Evolutionary conservation across 2,888 invertebrate genomes (phyloP).

Genomic region (Neoscelio sp.): DNA sequence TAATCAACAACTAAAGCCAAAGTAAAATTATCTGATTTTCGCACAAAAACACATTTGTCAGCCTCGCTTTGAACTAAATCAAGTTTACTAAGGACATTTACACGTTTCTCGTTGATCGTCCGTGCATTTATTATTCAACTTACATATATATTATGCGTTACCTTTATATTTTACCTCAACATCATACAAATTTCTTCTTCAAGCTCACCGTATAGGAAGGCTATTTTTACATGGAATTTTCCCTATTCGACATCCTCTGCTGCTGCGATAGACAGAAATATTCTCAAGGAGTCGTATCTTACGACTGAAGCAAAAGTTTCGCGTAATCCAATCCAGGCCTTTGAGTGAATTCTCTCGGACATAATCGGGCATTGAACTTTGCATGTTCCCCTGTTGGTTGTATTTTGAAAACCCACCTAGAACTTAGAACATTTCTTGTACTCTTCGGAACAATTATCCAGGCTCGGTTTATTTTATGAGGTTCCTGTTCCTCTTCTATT

Average conservation of each 20-base stretch:
- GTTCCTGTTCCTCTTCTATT: too few relatives aligned
- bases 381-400: neutral
- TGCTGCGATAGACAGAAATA: conserved; percentile 44
- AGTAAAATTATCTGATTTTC: too few relatives aligned
- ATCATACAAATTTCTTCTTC: too few relatives aligned
- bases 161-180: conserved; percentile 50
- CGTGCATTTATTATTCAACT: conserved; percentile 10
- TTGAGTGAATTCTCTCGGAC: conserved; percentile 54
- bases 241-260: conserved; percentile 42
- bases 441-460: too few relatives aligned
- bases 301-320: conserved; percentile 60
- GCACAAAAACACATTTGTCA: too few relatives aligned
- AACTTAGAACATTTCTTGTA: too few relatives aligned
- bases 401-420: conserved; percentile 19
- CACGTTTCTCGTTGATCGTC: conserved; percentile 14
- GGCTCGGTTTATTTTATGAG: too few relatives aligned
- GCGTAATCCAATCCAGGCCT: conserved; percentile 19
- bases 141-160: conserved; percentile 35
- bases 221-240: conserved; percentile 59
- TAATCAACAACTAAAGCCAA: too few relatives aligned
- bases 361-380: conserved; percentile 22
- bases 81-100: too few relatives aligned
- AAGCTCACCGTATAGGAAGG: too few relatives aligned
- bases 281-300: conserved; percentile 33
- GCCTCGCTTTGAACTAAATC: too few relatives aligned